A percentile compares a stretch with the other conserved stretches of the same genome.
These are phyloP conservation scores for Micrasema longulum DNA, from an alignment of 1,140 invertebrate genomes.

Conservation along the genomic window DNA sequence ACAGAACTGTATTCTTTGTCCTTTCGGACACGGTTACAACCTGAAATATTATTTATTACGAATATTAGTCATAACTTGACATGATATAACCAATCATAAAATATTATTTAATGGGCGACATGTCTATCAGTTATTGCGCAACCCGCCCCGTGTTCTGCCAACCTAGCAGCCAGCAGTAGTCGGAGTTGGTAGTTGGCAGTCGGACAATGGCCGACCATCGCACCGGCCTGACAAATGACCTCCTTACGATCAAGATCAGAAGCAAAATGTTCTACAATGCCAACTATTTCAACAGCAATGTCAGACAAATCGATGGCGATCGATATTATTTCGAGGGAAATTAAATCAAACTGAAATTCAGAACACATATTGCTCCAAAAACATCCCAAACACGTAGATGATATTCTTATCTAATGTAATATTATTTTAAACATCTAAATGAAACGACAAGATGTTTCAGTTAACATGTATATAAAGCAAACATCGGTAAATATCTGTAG, in stretches of 20 bases:
- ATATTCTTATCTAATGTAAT: no score
- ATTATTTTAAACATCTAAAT: no score
- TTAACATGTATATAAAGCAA: no score
- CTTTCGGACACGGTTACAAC: no score
- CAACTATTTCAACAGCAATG: constrained; percentile 33
- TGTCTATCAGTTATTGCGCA: constrained; percentile 28
- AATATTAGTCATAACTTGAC: not conserved
- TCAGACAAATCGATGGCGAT: constrained; percentile 3
- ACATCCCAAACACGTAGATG: no score
- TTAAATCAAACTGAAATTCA: not conserved
- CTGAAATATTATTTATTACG: no score
- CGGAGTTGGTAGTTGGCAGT: constrained; percentile 4
- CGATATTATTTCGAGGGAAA: not conserved
- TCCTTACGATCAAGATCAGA: constrained; percentile 2
- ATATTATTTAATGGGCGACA: constrained; percentile 21
- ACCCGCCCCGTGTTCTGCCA: constrained; percentile 10
- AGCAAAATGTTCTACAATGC: constrained; percentile 4
- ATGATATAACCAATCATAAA: not conserved
- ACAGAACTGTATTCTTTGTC: no score
- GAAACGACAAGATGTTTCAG: no score
- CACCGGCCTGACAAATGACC: constrained; percentile 15
- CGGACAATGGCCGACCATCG: constrained; percentile 9
- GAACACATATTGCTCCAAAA: no score
- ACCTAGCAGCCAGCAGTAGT: not conserved
- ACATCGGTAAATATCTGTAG: no score